phyloP scores from a whole-genome alignment of 2,113 vertebrate species.

The Mystacornis crossleyi region DNA sequence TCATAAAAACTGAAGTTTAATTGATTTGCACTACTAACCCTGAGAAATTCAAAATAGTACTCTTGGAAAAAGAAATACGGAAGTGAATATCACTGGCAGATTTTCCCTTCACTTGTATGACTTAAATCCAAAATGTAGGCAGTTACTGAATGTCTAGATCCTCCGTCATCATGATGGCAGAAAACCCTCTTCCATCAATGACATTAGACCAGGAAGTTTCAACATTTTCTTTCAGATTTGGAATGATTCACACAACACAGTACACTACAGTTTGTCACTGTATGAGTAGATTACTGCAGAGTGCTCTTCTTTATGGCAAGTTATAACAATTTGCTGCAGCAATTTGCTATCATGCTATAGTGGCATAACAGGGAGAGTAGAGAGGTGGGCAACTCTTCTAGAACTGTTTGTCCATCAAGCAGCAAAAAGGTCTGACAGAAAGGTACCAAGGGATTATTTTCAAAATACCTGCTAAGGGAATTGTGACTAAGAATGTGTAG shows the following conservation, averaged over 20 bases:
- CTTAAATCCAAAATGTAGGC: not conserved
- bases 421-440: not conserved
- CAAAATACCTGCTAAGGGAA: conserved; percentile 25
- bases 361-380: not conserved
- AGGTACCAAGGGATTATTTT: not conserved
- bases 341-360: not conserved
- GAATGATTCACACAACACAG: not conserved
- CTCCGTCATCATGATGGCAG: not conserved
- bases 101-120: not conserved
- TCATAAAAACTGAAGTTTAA: not conserved
- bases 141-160: not conserved
- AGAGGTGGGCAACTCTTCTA: not conserved
- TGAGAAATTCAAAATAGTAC: not conserved
- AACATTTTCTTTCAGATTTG: not conserved
- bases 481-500: conserved; percentile 33
- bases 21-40: not conserved
- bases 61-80: not conserved
- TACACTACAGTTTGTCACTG: not conserved
- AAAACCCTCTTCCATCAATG: not conserved
- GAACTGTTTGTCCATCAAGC: not conserved
- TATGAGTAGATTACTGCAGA: not conserved
- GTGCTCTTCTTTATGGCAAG: not conserved
- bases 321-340: not conserved
- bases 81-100: not conserved
- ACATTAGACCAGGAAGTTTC: not conserved